Conservation (phyloP, 2,888 invertebrate species). For the Folsomia candida region DNA sequence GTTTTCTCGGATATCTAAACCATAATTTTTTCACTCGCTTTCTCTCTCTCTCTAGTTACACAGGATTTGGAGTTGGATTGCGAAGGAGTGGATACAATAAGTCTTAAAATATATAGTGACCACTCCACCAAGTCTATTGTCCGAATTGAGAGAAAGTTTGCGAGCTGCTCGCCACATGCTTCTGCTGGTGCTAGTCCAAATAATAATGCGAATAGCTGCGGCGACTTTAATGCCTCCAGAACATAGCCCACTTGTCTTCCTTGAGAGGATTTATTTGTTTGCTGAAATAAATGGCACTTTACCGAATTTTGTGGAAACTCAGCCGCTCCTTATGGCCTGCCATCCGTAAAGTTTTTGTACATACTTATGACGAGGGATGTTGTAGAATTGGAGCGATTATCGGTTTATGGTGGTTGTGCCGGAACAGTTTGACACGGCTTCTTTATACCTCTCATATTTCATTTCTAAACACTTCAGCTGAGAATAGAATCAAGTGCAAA, state of each 20-base stretch:
- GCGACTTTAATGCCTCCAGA: neutral
- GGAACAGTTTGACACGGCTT: neutral
- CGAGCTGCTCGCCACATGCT: too few species aligned
- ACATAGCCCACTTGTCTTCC: neutral
- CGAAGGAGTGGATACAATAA: neutral
- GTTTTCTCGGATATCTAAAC: too few species aligned
- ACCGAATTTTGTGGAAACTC: too few species aligned
- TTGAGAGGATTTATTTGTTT: constrained; percentile 9
- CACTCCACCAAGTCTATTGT: neutral
- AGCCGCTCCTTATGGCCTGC: too few species aligned
- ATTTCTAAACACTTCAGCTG: neutral
- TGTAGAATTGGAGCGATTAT: neutral
- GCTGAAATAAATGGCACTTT: constrained; percentile 9
- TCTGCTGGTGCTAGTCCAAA: neutral
- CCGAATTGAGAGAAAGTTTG: neutral
- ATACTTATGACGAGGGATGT: neutral
- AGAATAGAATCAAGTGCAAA: neutral
- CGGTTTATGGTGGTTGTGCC: neutral
- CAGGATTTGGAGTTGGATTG: neutral
- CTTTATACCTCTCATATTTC: neutral
- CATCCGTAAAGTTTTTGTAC: neutral
- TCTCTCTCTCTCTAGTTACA: too few species aligned
- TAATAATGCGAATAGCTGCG: neutral
- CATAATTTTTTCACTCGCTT: neutral
- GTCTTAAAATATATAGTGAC: neutral